phyloP scores from a whole-genome alignment of 2,888 invertebrate genomes.

The Pterostichus madidus region DNA sequence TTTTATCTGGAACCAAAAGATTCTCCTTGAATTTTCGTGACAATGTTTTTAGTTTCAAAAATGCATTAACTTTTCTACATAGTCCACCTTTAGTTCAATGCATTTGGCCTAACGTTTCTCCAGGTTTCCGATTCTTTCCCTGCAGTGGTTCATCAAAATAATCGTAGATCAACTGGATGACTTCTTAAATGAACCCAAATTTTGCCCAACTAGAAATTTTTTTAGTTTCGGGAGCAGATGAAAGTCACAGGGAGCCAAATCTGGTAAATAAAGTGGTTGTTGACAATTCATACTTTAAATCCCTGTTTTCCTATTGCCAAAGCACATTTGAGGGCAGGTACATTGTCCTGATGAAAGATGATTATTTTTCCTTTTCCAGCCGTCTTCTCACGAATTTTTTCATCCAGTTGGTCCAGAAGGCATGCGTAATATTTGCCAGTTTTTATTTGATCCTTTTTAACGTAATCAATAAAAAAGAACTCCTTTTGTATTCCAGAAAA shows the following conservation, averaged over 20 bases:
- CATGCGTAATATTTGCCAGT: too few species aligned
- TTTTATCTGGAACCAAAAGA: too few species aligned
- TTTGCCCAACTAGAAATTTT: neutral
- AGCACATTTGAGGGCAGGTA: conserved; percentile 66
- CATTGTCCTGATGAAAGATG: conserved; percentile 68
- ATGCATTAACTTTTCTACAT: neutral
- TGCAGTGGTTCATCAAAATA: conserved; percentile 29
- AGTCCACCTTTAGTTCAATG: neutral
- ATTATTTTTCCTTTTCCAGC: conserved; percentile 68
- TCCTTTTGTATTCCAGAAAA: too few species aligned
- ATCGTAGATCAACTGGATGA: neutral
- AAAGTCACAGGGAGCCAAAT: too few species aligned
- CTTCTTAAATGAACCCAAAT: neutral
- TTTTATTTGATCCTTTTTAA: too few species aligned
- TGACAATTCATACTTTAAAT: conserved; percentile 58
- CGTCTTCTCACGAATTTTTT: too few species aligned
- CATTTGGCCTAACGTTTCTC: neutral
- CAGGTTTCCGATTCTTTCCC: neutral
- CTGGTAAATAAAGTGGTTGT: neutral
- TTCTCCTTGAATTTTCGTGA: too few species aligned
- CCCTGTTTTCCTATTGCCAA: conserved; percentile 66
- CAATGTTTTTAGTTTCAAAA: neutral
- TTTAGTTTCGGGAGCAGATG: neutral
- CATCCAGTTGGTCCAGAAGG: too few species aligned
- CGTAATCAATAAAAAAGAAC: too few species aligned